Evolutionary conservation across 2,113 vertebrate species (phyloP).

Genomic region (Anarrhichthys ocellatus): DNA sequence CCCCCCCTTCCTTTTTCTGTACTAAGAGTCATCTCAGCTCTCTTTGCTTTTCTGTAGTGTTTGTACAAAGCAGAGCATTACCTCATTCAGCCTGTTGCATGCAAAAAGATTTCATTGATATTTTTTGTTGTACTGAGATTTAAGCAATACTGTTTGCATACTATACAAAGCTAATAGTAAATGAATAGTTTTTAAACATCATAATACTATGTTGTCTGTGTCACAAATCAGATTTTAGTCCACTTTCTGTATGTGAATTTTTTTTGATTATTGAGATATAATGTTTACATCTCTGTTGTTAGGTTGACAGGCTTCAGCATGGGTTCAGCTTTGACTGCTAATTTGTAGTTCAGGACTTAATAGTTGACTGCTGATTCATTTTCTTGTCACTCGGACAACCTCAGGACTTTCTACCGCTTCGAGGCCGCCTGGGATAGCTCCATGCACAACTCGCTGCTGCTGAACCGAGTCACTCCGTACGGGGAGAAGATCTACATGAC

Average conservation of each 20-base stretch:
- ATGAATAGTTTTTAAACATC: slow-evolving; percentile 2
- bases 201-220: slow-evolving; percentile 4
- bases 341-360: slow-evolving; percentile 2
- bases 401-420: slow-evolving; percentile 96
- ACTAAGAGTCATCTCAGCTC: slow-evolving; percentile 62
- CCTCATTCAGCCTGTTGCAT: slow-evolving; percentile 67
- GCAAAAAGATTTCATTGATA: slow-evolving; percentile 22
- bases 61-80: slow-evolving; percentile 44
- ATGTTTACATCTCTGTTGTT: neutral
- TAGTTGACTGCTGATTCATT: slow-evolving; percentile 10
- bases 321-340: slow-evolving; percentile 22
- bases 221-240: slow-evolving; percentile 9
- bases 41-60: slow-evolving; percentile 47
- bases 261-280: neutral
- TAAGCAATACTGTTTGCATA: slow-evolving; percentile 11
- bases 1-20: slow-evolving; percentile 40
- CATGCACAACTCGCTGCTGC: slow-evolving; percentile 97
- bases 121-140: slow-evolving; percentile 14
- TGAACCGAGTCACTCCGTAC: slow-evolving; percentile 95
- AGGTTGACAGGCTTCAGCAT: slow-evolving; percentile 12
- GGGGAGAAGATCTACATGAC: slow-evolving; percentile 99
- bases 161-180: neutral
- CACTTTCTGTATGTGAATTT: slow-evolving; percentile 23
- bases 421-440: slow-evolving; percentile 98
- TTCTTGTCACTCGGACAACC: slow-evolving; percentile 43